These are phyloP conservation scores for Turdus rufiventris DNA, from an alignment of 2,113 vertebrate genomes.

Conservation along the genomic window DNA sequence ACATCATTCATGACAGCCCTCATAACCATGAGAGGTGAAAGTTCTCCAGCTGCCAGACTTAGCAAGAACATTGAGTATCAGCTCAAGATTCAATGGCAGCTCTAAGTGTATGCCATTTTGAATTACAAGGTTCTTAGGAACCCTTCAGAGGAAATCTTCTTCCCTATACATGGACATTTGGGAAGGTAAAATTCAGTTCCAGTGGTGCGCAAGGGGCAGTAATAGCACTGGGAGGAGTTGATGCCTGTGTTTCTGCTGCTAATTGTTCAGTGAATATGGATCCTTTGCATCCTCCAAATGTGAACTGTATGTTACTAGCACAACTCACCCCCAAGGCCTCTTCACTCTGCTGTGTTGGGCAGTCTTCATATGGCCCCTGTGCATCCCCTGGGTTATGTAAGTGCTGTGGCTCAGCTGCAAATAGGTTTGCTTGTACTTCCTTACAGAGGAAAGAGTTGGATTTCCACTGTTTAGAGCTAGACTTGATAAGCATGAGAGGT, in stretches of 20 bases:
- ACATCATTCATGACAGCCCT: not conserved
- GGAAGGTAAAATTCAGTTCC: not conserved
- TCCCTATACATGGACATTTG: accelerated
- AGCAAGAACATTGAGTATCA: accelerated
- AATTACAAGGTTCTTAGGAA: not conserved
- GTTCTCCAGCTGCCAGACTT: not conserved
- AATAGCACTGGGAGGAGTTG: not conserved
- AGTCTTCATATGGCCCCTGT: not conserved
- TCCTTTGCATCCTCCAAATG: accelerated
- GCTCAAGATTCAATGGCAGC: not conserved
- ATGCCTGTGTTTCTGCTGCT: not conserved
- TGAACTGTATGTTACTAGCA: not conserved
- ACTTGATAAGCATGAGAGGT: not conserved
- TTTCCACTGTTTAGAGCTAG: not conserved
- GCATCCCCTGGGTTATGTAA: not conserved
- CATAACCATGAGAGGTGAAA: not conserved
- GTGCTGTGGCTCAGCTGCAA: not conserved
- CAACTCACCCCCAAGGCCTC: not conserved
- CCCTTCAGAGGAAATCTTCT: not conserved
- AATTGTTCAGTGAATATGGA: accelerated
- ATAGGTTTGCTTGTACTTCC: not conserved
- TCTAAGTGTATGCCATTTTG: not conserved
- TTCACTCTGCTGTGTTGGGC: not conserved
- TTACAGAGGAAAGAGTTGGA: not conserved
- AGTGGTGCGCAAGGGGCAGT: not conserved